phyloP scores from a whole-genome alignment of 2,797 vertebrate species.

The Crocodylus rhombifer region DNA sequence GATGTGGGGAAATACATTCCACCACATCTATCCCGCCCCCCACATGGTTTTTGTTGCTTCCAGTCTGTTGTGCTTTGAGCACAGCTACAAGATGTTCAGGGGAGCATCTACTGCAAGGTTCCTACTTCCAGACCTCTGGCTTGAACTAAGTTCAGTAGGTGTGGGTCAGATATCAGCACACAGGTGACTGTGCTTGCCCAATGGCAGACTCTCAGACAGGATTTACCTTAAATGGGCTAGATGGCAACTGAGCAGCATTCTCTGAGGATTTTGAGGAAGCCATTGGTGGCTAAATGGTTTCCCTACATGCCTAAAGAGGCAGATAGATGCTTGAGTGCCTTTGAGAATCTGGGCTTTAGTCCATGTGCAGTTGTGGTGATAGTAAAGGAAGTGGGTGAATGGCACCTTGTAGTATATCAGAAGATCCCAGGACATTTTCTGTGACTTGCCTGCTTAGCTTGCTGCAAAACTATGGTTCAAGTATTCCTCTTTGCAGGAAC shows the following conservation, averaged over 20 bases:
- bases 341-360: background rate
- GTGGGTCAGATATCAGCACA: too few species aligned
- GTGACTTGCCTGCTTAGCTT: background rate
- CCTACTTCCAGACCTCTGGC: too few species aligned
- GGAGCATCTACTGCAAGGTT: too few species aligned
- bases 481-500: background rate
- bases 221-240: background rate
- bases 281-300: background rate
- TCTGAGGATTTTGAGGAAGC: background rate
- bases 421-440: background rate
- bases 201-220: too few species aligned
- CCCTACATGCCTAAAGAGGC: too few species aligned
- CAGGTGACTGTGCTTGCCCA: too few species aligned
- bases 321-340: background rate
- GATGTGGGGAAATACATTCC: too few species aligned
- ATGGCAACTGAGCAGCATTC: background rate
- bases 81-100: too few species aligned
- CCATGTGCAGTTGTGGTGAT: accelerated
- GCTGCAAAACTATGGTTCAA: background rate
- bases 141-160: too few species aligned
- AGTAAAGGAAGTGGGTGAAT: background rate
- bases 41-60: too few species aligned
- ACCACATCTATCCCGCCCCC: too few species aligned
- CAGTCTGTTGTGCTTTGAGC: too few species aligned
- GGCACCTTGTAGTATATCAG: background rate